Conservation (phyloP, 2,888 invertebrate species). For the Orthosia incerta region DNA sequence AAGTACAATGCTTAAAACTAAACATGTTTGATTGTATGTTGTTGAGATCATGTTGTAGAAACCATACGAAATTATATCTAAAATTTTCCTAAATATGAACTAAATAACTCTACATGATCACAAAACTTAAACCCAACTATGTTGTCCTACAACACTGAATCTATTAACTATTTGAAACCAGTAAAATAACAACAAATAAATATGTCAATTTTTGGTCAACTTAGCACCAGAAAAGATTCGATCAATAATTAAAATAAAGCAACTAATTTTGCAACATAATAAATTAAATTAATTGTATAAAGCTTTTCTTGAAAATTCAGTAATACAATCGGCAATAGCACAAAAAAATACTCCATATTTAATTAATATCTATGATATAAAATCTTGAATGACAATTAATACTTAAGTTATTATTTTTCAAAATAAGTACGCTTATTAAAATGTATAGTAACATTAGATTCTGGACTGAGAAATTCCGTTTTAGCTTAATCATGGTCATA, state of each 20-base stretch:
- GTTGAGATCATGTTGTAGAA: conserved; percentile 55
- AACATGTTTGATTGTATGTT: conserved; percentile 39
- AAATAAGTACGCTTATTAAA: conserved; percentile 23
- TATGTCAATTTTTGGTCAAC: conserved; percentile 55
- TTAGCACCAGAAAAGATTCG: conserved; percentile 63
- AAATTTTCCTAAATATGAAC: conserved; percentile 20
- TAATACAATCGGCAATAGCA: neutral
- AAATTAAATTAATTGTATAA: conserved; percentile 7
- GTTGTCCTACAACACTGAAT: conserved; percentile 36
- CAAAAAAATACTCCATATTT: neutral
- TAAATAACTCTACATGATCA: conserved; percentile 38
- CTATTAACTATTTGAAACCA: conserved; percentile 17
- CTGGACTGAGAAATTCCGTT: conserved; percentile 25
- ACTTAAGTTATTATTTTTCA: conserved; percentile 4
- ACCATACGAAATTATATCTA: conserved; percentile 39
- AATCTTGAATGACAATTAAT: neutral
- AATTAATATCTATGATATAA: conserved; percentile 22
- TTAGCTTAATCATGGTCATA: conserved; percentile 38
- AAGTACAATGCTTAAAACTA: conserved; percentile 49
- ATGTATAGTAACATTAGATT: conserved; percentile 18
- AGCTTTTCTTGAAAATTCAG: conserved; percentile 6
- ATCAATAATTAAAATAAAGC: conserved; percentile 47
- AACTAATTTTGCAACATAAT: conserved; percentile 36
- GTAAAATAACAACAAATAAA: conserved; percentile 27
- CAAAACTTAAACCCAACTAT: conserved; percentile 36